Evolutionary conservation across 2,888 invertebrate species (phyloP).

Genomic region (Perizoma affinitatum): DNA sequence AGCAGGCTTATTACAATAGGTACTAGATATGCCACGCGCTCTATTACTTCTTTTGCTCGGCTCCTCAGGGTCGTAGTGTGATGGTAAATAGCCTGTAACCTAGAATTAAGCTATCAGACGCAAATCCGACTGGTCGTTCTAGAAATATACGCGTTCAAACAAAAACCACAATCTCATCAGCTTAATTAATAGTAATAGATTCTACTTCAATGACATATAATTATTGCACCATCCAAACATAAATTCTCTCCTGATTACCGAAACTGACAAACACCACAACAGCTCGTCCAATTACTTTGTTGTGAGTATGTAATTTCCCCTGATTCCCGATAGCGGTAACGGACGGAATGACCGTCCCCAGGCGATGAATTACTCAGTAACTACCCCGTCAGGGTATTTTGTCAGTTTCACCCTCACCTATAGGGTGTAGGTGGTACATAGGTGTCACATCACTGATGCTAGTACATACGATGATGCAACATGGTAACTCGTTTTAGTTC

Average conservation of each 20-base stretch:
- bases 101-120: too few species aligned
- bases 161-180: too few species aligned
- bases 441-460: background rate
- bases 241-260: background rate
- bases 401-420: background rate
- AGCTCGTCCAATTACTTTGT: slow-evolving; percentile 17
- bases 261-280: slow-evolving; percentile 3
- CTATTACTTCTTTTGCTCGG: too few species aligned
- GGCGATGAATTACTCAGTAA: slow-evolving; percentile 9
- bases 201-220: too few species aligned
- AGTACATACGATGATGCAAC: too few species aligned
- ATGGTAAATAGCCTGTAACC: too few species aligned
- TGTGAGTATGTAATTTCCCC: slow-evolving; percentile 7
- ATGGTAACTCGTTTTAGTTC: background rate
- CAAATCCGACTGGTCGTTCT: too few species aligned
- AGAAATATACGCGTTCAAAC: too few species aligned
- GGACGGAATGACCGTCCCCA: background rate
- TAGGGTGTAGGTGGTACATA: background rate
- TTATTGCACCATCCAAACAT: background rate
- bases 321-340: slow-evolving; percentile 3
- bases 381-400: slow-evolving; percentile 2
- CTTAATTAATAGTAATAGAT: too few species aligned
- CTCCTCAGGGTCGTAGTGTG: too few species aligned
- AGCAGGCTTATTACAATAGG: too few species aligned
- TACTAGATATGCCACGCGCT: too few species aligned